Percentiles rank a stretch among this genome's conserved stretches.
These are phyloP conservation scores for Acinonyx jubatus DNA, from an alignment of 2,113 vertebrate species.

Conservation along the genomic window DNA sequence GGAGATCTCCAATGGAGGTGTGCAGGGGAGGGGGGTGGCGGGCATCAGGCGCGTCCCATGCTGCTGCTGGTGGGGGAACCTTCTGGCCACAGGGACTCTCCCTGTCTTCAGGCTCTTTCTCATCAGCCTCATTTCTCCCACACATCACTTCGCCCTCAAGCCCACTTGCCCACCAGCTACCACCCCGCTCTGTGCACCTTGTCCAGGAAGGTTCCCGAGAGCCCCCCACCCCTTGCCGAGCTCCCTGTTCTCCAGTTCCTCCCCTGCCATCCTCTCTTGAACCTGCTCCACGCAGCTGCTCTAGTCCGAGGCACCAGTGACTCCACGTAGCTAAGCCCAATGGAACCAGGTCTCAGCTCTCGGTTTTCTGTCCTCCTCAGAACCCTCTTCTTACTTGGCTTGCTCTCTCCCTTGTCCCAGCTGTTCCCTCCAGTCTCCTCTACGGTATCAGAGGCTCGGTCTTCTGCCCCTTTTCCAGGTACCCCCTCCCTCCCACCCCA, in stretches of 20 bases:
- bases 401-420: neutral
- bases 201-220: no score
- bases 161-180: neutral
- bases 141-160: neutral
- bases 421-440: neutral
- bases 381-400: neutral
- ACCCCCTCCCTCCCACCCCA: neutral
- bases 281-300: rapidly evolving
- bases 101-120: neutral
- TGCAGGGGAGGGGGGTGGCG: neutral
- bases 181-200: neutral
- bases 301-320: neutral
- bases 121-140: neutral
- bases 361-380: neutral
- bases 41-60: neutral
- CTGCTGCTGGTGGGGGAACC: neutral
- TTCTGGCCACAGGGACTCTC: no score
- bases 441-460: neutral
- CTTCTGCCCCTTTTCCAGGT: neutral
- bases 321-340: rapidly evolving
- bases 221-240: no score
- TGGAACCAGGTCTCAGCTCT: neutral
- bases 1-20: rapidly evolving
- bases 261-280: neutral
- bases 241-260: neutral